Base-by-base conservation (phyloP, 2,888 invertebrate genomes). In the Strigamia maritima region DNA sequence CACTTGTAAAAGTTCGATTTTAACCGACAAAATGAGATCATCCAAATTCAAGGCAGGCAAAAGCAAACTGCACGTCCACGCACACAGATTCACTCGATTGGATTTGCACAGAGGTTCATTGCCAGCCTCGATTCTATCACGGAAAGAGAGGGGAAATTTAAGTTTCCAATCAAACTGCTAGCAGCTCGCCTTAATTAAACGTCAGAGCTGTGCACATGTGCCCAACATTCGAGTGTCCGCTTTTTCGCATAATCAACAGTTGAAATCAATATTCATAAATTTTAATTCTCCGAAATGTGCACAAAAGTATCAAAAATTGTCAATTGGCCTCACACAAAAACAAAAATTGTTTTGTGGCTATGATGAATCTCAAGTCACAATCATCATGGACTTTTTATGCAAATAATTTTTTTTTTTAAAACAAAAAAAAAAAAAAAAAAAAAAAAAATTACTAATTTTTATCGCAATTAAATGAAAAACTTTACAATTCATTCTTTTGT, bases 21-120 rank as follows among this genome's bases (percentile, higher is more conserved):
- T 35, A 35, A 35, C 35, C 35, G 35, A 6, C 35, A 1, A 54
- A 54, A 54, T 54, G 54, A 54, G 54, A 54, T 54, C 54, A 54
- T 54, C 54, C 54, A 54, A n/a, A 54, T 54, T 54, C 54, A 54
- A n/a, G 54, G 19, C 54, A 54, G 19, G 54, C 54, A 54, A 54
- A 54, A 54, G 54, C 54, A 54, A 54, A 54, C 54, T 54, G 54
- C 54, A 54, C 54, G 54, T 54, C 54, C 54, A 54, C 54, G 54
- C 54, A 19, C 54, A 54, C 54, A 19, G 54, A 54, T 54, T 54
- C 19, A 19, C 44, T 54, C 54, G 54, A 54, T 54, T 54, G 54
- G 54, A 54, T 54, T 54, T 54, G 54, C 54, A 22, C n/a, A 19
- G 54, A n/a, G 54, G 54, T 54, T 54, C 54, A 19, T n/a, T 54